Base-by-base conservation (phyloP, 2,113 vertebrate genomes). In the Passer montanus region DNA sequence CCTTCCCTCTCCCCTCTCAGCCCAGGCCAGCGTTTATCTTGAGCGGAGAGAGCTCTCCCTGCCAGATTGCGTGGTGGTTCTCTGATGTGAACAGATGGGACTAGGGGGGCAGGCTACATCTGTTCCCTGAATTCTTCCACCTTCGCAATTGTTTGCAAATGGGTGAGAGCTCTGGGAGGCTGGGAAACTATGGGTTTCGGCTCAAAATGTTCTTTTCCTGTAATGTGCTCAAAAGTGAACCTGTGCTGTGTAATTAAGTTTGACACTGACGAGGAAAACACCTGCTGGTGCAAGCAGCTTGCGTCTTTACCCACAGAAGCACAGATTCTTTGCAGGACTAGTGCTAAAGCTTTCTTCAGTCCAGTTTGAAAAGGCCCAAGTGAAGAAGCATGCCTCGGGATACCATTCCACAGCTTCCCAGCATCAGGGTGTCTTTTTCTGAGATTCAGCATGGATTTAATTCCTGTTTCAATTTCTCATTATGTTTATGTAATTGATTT, bases 101-200 rank as follows among this genome's bases (percentile, higher is more conserved):
- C 73, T 86, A 93, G 90, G 88, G 90, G 94, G 94, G 96, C 92
- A 93, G 95, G 90, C 90, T 94, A 93, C 96, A 97, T 96, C 96
- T 96, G 94, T 86, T 96, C 90, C 0, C 80, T 93, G 92, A 96
- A 92, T 97, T 90, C 94, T 94, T 96, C 95, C 93, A 96, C 95
- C 94, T 95, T 97, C 92, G n/a, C 95, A 96, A 95, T 96, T 97
- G 95, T 97, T 96, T 95, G 95, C 92, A 94, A 96, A 95, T 93
- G 93, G 93, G 78, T 73, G 91, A 90, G 90, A 95, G 93, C 82
- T 94, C 18, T 6, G 53, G 46, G 47, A 96, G 82, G 78, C 87
- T 94, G 85, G 66, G 67, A 82, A 91, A 39, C 83, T 43, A 73
- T 14, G 50, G 63, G 28, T 94, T 85, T 79, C 50, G 59, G 72